Evolutionary conservation across 2,888 invertebrate genomes (phyloP).

Genomic region (Monoplex corrugatus): DNA sequence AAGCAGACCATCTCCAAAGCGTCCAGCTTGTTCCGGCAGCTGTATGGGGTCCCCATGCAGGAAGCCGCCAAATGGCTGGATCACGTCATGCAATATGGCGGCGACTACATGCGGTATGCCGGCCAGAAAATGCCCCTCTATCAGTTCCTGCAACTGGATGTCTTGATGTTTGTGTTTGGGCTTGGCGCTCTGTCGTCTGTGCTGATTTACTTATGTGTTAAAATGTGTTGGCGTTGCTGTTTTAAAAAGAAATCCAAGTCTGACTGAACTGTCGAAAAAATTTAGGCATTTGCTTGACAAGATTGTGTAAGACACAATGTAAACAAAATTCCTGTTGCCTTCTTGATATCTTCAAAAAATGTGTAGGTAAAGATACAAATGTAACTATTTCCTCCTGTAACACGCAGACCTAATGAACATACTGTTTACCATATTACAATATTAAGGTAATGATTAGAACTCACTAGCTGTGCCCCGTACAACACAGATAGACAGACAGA

Average conservation of each 20-base stretch:
- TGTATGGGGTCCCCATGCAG: constrained; percentile 55
- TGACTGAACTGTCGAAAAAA: background rate
- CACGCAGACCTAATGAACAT: too few species aligned
- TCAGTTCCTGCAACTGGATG: constrained; percentile 64
- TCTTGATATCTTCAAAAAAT: background rate
- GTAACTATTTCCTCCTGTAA: too few species aligned
- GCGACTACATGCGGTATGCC: constrained; percentile 61
- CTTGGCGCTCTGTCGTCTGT: background rate
- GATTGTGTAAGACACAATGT: background rate
- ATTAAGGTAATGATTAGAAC: background rate
- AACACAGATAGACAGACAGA: too few species aligned
- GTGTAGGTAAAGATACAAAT: background rate
- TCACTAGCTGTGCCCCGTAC: background rate
- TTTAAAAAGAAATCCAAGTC: background rate
- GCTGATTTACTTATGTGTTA: background rate
- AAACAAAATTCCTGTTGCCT: background rate
- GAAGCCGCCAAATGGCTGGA: constrained; percentile 70
- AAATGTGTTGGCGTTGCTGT: background rate
- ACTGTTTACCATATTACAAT: background rate
- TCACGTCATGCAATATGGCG: constrained; percentile 68
- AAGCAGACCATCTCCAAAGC: constrained; percentile 42
- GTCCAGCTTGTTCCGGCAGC: constrained; percentile 36
- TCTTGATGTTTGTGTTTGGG: constrained; percentile 48
- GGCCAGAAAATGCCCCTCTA: constrained; percentile 64
- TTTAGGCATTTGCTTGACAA: background rate